Evolutionary conservation across 1,140 invertebrate species (phyloP).

Genomic region (Plectrocnemia conspersa): DNA sequence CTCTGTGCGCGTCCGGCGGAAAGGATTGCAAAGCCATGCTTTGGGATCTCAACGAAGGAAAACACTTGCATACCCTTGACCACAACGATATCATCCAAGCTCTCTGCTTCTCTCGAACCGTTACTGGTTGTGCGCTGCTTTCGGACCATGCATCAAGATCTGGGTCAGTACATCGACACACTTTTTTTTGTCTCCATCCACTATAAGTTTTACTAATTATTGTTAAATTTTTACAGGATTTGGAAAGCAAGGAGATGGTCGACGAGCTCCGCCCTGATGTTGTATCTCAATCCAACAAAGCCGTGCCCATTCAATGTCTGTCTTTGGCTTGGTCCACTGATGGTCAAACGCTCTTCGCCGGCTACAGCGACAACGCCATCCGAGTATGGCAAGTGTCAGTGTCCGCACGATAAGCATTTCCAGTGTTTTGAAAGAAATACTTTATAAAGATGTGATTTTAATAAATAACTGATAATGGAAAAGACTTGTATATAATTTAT

Average conservation of each 20-base stretch:
- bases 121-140: conserved; percentile 99
- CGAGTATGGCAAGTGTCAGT: conserved; percentile 97
- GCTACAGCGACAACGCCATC: conserved; percentile 97
- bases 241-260: conserved; percentile 99
- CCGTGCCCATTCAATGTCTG: conserved; percentile 91
- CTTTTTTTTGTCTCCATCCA: conserved; percentile 2
- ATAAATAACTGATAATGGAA: too few relatives aligned
- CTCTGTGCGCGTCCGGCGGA: conserved; percentile 97
- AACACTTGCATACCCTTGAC: conserved; percentile 97
- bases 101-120: conserved; percentile 97
- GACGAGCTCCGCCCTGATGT: conserved; percentile 97
- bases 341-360: conserved; percentile 98
- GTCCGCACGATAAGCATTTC: conserved; percentile 58
- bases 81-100: conserved; percentile 98
- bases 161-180: conserved; percentile 71
- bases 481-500: too few relatives aligned
- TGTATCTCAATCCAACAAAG: conserved; percentile 70
- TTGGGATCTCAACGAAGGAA: conserved; percentile 99
- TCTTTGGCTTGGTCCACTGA: conserved; percentile 99
- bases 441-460: too few relatives aligned
- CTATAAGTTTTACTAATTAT: conserved; percentile 5
- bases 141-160: conserved; percentile 97
- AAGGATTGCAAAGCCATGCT: conserved; percentile 99
- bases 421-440: too few relatives aligned
- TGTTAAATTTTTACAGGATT: conserved; percentile 61